Base-by-base conservation (phyloP, 2,113 vertebrate species). In the Sylvilagus bachmani region DNA sequence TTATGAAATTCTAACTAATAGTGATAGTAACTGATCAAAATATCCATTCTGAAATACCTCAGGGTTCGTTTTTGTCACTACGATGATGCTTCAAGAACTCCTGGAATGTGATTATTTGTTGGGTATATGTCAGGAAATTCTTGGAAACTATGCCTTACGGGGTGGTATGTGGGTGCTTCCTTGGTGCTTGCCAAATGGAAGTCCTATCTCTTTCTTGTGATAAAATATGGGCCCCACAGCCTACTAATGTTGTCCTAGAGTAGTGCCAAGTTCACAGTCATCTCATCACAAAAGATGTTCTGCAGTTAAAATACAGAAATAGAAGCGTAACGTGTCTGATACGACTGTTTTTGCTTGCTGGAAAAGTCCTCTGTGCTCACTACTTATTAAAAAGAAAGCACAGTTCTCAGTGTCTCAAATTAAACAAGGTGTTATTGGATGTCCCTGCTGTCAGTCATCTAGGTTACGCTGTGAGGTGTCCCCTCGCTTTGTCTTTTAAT, bases 1-100 rank as follows among this genome's bases (percentile, higher is more conserved):
- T 97, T 61, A 79, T 93, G 96, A 96, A 97, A 89, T 89, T 38
- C 13, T 58, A 73, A 74, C 85, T 96, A 66, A 95, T 82, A 71
- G 17, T 44, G 79, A 88, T 73, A 82, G 67, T 90, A 71, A 38
- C 31, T 53, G 94, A 93, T 89, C 66, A 94, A 97, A 97, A 38
- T 0, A 0, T 96, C 24, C 74, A 44, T 86, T 93, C 70, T 89
- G 87, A 91, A 93, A 67, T 86, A 94, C 73, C 69, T 84, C 44
- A 64, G 12, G 82, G 67, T n/a, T 90, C 31, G 16, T 55, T 91
- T 94, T 90, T 64, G 10, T 79, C 22, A 53, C 33, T 78, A 49
- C 85, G 90, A 29, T 5, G n/a, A 27, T 71, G 78, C 88, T 44
- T 97, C 86, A 95, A 82, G 61, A 94, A 89, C 4, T 71, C 69